Base-by-base conservation (phyloP, 2,113 vertebrate species). In the Podocnemis expansa region DNA sequence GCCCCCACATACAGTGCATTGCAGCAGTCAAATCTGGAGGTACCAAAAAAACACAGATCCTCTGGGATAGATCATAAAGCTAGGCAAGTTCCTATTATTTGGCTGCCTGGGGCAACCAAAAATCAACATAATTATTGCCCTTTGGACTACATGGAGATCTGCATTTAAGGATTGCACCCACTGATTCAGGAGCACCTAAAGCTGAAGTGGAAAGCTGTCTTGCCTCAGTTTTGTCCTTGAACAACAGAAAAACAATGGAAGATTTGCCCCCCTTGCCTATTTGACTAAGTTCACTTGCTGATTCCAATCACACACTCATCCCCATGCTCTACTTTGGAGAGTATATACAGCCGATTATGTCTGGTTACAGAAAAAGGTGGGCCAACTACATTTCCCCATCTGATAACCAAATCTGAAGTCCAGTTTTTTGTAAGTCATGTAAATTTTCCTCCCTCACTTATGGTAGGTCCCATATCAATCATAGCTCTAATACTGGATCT, bases 141-240 rank as follows among this genome's bases (percentile, higher is more conserved):
- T 97, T 97, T 90, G 94, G 93, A 97, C 94, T 96, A 90, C 88
- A 84, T 95, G 95, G 96, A 97, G 94, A 96, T 90, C 87, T 93
- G 87, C 88, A 86, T 95, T 96, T 97, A 88, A 90, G 96, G 95
- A 88, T 70, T 78, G 5, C 93, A 87, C 67, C 88, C 78, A 86
- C 67, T 25, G 58, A 94, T 54, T 6, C 90, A 96, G 87, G 80
- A 88, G 91, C 80, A 88, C 90, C 82, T 86, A 91, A 93, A 96
- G 67, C 95, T 90, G 93, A 96, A 96, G 91, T 9, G n/a, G 94
- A 94, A 89, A 93, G 82, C 93, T 95, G 94, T 87, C 91, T 95
- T 93, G 93, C 89, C 94, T 88, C 88, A 60, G 82, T 96, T 85
- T 88, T 11, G 90, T 58, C 95, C 91, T 95, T 93, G 78, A 95